phyloP scores from a whole-genome alignment of 1,140 invertebrate species.

The Sarcophaga bullata region DNA sequence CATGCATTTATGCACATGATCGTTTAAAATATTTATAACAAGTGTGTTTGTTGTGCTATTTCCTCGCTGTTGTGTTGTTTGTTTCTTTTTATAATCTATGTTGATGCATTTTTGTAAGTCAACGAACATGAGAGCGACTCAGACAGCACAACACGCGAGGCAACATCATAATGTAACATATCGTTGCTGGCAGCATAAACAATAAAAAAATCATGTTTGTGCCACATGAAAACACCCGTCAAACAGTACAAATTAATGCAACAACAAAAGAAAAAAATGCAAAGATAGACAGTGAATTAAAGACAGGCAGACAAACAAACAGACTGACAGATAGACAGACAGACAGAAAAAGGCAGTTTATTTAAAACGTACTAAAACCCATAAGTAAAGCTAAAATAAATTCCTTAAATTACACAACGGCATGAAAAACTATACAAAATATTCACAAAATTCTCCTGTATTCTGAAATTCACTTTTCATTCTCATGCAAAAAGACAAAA shows the following conservation, averaged over 20 bases:
- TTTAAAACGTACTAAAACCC: too few species aligned
- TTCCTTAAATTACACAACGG: too few species aligned
- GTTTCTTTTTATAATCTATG: background rate
- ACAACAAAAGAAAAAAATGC: background rate
- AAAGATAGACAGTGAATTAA: background rate
- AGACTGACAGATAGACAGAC: background rate
- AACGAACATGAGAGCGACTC: background rate
- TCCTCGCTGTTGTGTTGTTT: background rate
- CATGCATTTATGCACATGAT: too few species aligned
- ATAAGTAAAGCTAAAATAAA: too few species aligned
- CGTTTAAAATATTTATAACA: too few species aligned
- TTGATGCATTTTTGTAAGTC: background rate
- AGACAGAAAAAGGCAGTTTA: background rate
- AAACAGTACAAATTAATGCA: background rate
- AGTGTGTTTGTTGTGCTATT: too few species aligned
- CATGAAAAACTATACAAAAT: background rate
- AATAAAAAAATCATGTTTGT: constrained; percentile 16
- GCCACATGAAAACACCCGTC: constrained; percentile 20
- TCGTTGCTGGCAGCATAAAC: constrained; percentile 17
- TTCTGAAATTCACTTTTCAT: background rate
- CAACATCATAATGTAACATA: background rate
- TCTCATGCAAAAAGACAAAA: background rate
- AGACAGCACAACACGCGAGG: constrained; percentile 1
- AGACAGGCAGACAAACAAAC: background rate
- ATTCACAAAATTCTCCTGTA: background rate